Evolutionary conservation across 2,113 vertebrate genomes (phyloP).

Genomic region (Chamaea fasciata): DNA sequence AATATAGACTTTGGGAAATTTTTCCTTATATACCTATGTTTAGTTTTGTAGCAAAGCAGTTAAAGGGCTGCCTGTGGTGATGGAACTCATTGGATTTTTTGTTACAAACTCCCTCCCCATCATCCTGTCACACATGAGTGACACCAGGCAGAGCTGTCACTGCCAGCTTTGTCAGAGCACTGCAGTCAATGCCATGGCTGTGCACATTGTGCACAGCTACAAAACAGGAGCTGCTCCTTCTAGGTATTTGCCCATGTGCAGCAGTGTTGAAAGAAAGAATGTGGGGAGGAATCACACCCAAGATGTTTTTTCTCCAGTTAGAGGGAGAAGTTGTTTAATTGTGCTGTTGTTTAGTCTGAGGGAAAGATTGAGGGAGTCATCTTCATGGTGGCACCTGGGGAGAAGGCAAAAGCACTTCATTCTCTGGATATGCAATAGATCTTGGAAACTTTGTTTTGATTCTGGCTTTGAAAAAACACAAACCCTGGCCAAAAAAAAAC

Average conservation of each 20-base stretch:
- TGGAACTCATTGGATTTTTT: background rate
- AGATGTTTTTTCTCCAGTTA: background rate
- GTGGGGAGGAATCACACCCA: fast-evolving
- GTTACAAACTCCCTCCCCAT: background rate
- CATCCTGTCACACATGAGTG: background rate
- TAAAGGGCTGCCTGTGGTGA: background rate
- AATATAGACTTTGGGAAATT: background rate
- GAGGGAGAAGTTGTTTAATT: background rate
- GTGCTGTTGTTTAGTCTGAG: background rate
- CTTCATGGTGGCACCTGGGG: background rate
- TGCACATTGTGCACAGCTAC: background rate
- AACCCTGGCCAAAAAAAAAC: background rate
- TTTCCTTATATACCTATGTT: background rate
- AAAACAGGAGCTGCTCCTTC: background rate
- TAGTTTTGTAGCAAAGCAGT: background rate
- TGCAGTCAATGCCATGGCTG: background rate
- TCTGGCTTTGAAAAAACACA: background rate
- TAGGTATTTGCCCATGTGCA: background rate
- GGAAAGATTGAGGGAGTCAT: background rate
- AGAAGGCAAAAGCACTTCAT: background rate
- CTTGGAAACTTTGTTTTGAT: background rate
- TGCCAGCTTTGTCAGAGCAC: background rate
- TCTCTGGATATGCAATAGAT: background rate
- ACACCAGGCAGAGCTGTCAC: background rate
- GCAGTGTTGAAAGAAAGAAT: background rate